Evolutionary conservation across 2,797 vertebrate genomes (phyloP).

Genomic region (Nyctalus aviator): DNA sequence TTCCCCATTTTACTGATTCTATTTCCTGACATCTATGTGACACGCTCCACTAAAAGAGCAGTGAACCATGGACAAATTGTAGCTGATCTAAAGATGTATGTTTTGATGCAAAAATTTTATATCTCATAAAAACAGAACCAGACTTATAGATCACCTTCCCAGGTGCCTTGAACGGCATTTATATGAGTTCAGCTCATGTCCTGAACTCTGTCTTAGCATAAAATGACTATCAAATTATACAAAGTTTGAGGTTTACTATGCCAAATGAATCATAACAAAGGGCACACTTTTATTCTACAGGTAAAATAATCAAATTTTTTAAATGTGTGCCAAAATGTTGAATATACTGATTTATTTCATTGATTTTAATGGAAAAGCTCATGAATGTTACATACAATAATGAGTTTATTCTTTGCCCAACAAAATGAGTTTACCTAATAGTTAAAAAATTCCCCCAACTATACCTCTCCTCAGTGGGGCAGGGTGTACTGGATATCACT

Average conservation of each 20-base stretch:
- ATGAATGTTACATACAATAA: background rate
- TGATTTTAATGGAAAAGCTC: background rate
- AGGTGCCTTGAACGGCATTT: background rate
- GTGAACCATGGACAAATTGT: background rate
- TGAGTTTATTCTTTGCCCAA: background rate
- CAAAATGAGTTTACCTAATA: background rate
- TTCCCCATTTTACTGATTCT: background rate
- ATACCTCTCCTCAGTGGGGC: background rate
- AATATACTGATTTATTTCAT: background rate
- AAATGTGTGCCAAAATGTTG: background rate
- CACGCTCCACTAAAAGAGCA: background rate
- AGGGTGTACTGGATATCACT: background rate
- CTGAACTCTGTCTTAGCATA: background rate
- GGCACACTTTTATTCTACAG: background rate
- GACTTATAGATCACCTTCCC: background rate
- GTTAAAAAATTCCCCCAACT: background rate
- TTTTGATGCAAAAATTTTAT: background rate
- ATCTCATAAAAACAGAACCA: background rate
- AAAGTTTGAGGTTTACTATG: background rate
- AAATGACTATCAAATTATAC: background rate
- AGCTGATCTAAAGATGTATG: background rate
- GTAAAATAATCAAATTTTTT: background rate
- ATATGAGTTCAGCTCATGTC: background rate
- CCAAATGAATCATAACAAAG: background rate
- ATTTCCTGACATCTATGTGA: background rate